Conservation (phyloP, 2,797 vertebrate genomes). For the Calcarius lapponicus region DNA sequence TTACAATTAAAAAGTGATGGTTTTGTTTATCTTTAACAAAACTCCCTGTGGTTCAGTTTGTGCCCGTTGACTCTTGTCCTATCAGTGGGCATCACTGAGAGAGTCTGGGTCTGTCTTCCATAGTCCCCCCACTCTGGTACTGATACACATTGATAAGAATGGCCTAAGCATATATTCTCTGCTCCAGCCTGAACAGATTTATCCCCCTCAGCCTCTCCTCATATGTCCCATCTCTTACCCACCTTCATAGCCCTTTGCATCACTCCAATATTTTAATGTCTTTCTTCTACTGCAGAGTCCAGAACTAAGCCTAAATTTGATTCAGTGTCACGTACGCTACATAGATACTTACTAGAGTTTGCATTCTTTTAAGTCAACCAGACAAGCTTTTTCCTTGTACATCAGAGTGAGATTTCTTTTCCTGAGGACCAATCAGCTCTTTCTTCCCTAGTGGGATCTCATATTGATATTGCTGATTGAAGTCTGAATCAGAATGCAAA, state of each 20-base stretch:
- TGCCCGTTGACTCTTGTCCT: not conserved
- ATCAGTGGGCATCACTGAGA: not conserved
- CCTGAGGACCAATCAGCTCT: not conserved
- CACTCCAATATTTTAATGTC: not conserved
- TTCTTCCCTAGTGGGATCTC: not conserved
- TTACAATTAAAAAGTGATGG: not conserved
- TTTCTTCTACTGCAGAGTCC: not conserved
- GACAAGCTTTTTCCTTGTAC: not conserved
- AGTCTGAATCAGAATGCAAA: not conserved
- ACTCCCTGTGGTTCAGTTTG: not conserved
- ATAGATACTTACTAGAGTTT: not conserved
- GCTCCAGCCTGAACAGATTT: not conserved
- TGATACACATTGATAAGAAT: not conserved
- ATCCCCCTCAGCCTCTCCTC: not conserved
- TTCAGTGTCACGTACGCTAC: fast-evolving
- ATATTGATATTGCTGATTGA: not conserved
- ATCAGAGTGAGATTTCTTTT: not conserved
- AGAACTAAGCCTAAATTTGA: not conserved
- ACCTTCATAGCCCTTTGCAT: not conserved
- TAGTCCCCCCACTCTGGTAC: not conserved
- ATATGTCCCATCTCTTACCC: not conserved
- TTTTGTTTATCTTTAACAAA: not conserved
- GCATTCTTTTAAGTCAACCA: not conserved
- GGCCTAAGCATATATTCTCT: not conserved
- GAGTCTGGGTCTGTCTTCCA: not conserved